Evolutionary conservation across 2,113 vertebrate species (phyloP), one percentile per base, ranked within the genome.

Genomic region (Callaeas wilsoni): DNA sequence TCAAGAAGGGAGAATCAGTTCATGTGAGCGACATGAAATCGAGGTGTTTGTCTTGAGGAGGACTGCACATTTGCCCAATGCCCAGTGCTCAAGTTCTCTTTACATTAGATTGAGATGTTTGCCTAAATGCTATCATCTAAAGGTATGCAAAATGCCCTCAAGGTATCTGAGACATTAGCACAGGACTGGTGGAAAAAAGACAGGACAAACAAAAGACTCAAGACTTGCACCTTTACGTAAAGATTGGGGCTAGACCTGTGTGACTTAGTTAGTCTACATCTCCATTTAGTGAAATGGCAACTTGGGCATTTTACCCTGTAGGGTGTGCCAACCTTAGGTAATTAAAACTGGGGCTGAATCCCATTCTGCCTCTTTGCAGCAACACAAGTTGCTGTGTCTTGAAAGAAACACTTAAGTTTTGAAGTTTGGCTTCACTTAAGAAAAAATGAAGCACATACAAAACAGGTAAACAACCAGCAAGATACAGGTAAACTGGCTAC

Each of bases 391-490:
- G 9, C 13, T 68, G 12, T 7, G 1, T 73, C 73, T 74, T 49
- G 39, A 57, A 76, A 74, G 47, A 50, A 20, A 68, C 13, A 64
- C 0, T 0, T n/a, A 55, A 55, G 5, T 59, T 71, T 87, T 92
- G 29, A 89, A 78, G 57, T 77, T 62, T 55, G 6, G 7, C 32
- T 44, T 60, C 22, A 83, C 25, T 37, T 64, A 89, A 80, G 17
- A 35, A 79, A 85, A 93, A 94, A 55, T 9, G 7, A 79, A 95
- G 32, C 6, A 23, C 13, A 13, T 47, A 65, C 10, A 62, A 93
- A 63, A n/a, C 25, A 87, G 47, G 20, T 74, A 93, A 96, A 94
- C 35, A 94, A n/a, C 4, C 32, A 90, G 52, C 22, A 92, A 86
- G 79, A 92, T 49, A 96, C 96, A 69, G 33, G 37, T 69, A 92